Percentiles rank a stretch among this genome's conserved stretches.
Evolutionary conservation across 2,797 vertebrate genomes (phyloP).

Genomic region (Spea hammondii): DNA sequence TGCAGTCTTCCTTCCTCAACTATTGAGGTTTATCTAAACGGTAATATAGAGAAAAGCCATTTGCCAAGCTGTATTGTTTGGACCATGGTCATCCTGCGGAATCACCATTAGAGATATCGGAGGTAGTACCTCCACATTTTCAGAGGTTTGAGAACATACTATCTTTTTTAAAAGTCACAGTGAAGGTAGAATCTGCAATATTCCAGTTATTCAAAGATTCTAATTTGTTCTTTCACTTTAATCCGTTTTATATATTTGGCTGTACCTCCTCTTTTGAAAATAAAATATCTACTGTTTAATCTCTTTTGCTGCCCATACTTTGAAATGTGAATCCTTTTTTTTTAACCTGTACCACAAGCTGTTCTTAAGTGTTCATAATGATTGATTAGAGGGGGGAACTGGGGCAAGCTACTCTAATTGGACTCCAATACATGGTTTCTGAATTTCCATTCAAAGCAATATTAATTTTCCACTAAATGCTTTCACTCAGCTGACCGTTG

Average conservation of each 20-base stretch:
- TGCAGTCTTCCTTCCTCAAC: too few species aligned
- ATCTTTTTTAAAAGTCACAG: too few species aligned
- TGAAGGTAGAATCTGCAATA: conserved; percentile 4
- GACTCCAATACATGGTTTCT: background rate
- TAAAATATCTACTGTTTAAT: background rate
- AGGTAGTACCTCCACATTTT: too few species aligned
- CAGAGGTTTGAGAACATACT: too few species aligned
- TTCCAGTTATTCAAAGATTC: conserved; percentile 16
- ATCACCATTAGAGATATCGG: too few species aligned
- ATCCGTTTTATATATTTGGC: conserved; percentile 8
- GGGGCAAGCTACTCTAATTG: background rate
- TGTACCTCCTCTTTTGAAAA: background rate
- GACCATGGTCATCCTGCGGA: too few species aligned
- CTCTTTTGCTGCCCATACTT: background rate
- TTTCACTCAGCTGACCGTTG: conserved; percentile 4
- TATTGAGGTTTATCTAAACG: too few species aligned
- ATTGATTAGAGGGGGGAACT: background rate
- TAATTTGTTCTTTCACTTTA: conserved; percentile 18
- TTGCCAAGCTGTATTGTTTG: too few species aligned
- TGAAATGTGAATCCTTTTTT: background rate
- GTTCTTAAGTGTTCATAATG: background rate
- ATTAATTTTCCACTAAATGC: conserved; percentile 22
- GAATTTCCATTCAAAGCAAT: background rate
- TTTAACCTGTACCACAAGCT: background rate
- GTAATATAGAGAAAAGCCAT: too few species aligned